Base-by-base conservation (phyloP, 1,140 invertebrate species). In the Calephelis nemesis region DNA sequence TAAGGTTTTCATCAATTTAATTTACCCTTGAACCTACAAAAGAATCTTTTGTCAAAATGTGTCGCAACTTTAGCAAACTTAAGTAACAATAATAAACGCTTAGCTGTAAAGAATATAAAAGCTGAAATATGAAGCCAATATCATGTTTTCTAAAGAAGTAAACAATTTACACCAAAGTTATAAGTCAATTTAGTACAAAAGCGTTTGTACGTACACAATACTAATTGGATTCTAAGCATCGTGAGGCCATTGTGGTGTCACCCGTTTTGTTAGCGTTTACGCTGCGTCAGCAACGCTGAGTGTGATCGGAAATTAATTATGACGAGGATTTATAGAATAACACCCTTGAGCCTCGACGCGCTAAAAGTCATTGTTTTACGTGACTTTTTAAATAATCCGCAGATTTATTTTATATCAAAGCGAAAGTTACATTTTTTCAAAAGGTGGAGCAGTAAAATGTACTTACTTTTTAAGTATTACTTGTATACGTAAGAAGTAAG, bases 201-300 rank as follows among this genome's bases (percentile, higher is more conserved):
- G 60, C 54, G 63, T 71, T 68, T 70, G 47, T 68, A 48, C 19
- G 50, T 62, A 58, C 63, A 74, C 70, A 74, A 74, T 74, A 62
- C 72, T 74, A 74, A 74, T 74, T 74, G 69, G 66, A 74, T 74
- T 68, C 69, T 69, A 63, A 71, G 70, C 65, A 65, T 68, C 69
- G 60, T 47, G 62, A 10, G 63, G 68, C 66, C 63, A 62, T 63
- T 68, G 72, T 71, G 49, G 63, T 60, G 52, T 58, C 52, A 58
- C 9, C 52, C 40, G 68, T 74, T 72, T 69, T 72, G 68, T 72
- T 50, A 52, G 30, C 65, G 69, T 68, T 71, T 70, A 66, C 58
- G 63, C 69, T 47, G 63, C 64, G 70, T 75, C 73, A 72, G 49
- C 73, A n/a, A 10, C 62, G 45, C 52, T 45, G 48, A 63, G 66